Percentiles rank a stretch among this genome's conserved stretches.
These are phyloP conservation scores for Neomonachus schauinslandi DNA, from an alignment of 2,113 vertebrate species.

Conservation along the genomic window DNA sequence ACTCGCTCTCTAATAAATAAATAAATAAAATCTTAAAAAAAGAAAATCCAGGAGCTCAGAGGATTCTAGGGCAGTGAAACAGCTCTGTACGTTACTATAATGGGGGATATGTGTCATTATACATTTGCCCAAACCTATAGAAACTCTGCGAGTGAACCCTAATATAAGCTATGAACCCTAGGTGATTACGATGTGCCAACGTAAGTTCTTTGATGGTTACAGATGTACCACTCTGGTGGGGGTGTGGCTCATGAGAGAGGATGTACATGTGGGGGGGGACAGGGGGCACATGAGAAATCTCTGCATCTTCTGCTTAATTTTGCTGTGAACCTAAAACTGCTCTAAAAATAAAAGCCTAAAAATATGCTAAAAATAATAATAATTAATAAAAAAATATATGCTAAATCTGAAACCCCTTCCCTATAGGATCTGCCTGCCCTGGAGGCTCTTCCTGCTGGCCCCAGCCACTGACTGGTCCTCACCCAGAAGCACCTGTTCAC, in stretches of 20 bases:
- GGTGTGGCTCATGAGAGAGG: background rate
- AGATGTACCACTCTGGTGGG: background rate
- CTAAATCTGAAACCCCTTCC: background rate
- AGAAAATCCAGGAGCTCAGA: background rate
- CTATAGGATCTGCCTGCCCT: background rate
- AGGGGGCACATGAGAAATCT: background rate
- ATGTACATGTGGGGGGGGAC: background rate
- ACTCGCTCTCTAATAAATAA: no score
- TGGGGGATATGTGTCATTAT: background rate
- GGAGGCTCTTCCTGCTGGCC: background rate
- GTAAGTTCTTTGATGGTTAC: background rate
- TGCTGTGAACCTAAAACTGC: background rate
- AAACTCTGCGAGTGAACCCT: background rate
- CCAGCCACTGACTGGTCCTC: rapidly evolving
- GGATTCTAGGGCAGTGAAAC: background rate
- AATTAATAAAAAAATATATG: no score
- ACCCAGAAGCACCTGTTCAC: background rate
- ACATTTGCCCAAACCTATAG: background rate
- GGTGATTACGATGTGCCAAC: background rate
- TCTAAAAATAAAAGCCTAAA: background rate
- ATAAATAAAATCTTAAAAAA: no score
- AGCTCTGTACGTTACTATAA: background rate
- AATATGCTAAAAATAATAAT: background rate
- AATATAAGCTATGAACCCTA: background rate
- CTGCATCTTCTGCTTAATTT: background rate